Conservation (phyloP, 2,797 vertebrate genomes). For the Carapus acus region DNA sequence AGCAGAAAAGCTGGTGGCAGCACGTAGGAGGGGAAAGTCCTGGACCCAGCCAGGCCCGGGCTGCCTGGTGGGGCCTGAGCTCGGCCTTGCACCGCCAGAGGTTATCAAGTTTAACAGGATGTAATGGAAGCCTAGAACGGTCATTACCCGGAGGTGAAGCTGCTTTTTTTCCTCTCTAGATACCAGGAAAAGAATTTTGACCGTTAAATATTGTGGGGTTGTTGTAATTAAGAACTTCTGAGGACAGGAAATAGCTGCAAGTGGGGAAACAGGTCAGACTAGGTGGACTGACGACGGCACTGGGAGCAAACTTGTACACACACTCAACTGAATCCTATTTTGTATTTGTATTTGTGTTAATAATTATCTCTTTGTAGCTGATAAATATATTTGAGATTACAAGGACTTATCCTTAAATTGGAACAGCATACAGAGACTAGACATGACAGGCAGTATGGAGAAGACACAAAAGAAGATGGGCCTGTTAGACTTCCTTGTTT, state of each 20-base stretch:
- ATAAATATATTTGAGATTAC: slow-evolving; percentile 17
- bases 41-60: slow-evolving; percentile 6
- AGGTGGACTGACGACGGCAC: too few relatives aligned
- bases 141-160: slow-evolving; percentile 5
- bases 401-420: slow-evolving; percentile 13
- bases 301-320: neutral
- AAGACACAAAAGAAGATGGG: slow-evolving; percentile 22
- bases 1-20: slow-evolving; percentile 50
- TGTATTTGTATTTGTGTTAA: too few relatives aligned
- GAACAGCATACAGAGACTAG: neutral
- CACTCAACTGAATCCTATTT: slow-evolving; percentile 3
- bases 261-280: neutral
- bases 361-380: neutral
- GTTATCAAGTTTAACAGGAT: slow-evolving; percentile 47
- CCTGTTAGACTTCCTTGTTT: slow-evolving; percentile 27
- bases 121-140: neutral
- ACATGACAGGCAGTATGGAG: slow-evolving; percentile 15
- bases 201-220: neutral
- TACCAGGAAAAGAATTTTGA: neutral
- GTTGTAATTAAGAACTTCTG: neutral
- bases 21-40: slow-evolving; percentile 65
- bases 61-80: neutral
- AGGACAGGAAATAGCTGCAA: neutral
- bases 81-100: slow-evolving; percentile 10
- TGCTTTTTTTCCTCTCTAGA: slow-evolving; percentile 12